Conservation (phyloP, 2,113 vertebrate genomes). For the Cochlearius cochlearius region DNA sequence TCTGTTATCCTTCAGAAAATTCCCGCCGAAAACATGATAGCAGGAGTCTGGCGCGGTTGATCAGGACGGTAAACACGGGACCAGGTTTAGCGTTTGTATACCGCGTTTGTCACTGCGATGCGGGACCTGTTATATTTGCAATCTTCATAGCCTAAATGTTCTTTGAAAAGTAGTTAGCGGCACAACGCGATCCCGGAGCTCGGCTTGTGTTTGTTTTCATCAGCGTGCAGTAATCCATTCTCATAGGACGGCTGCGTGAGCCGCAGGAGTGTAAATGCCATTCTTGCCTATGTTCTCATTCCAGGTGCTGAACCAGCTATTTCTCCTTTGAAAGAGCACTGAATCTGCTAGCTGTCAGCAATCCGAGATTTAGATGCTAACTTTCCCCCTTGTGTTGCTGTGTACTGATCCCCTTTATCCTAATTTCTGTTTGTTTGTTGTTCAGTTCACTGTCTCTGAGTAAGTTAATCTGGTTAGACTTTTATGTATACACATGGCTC, state of each 20-base stretch:
- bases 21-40: not conserved
- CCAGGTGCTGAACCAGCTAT: conserved; percentile 56
- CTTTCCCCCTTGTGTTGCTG: conserved; percentile 15
- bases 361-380: conserved; percentile 45
- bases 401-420: conserved; percentile 54
- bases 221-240: conserved; percentile 15
- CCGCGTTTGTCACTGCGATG: not conserved
- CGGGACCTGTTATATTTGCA: not conserved
- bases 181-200: not conserved
- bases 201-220: conserved; percentile 20
- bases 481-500: conserved; percentile 28
- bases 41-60: not conserved
- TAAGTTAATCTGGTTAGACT: conserved; percentile 54
- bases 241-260: conserved; percentile 1
- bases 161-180: conserved; percentile 4
- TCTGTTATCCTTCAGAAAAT: not conserved
- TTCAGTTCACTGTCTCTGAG: conserved; percentile 25
- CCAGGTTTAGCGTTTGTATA: not conserved
- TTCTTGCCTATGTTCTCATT: not conserved
- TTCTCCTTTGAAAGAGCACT: conserved; percentile 54
- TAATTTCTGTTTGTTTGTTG: conserved; percentile 59
- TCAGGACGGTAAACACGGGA: not conserved
- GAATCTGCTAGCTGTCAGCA: conserved; percentile 47
- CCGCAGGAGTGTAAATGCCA: not conserved
- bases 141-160: not conserved